Evolutionary conservation across 1,140 invertebrate genomes (phyloP).

Genomic region (Aphis craccivora): DNA sequence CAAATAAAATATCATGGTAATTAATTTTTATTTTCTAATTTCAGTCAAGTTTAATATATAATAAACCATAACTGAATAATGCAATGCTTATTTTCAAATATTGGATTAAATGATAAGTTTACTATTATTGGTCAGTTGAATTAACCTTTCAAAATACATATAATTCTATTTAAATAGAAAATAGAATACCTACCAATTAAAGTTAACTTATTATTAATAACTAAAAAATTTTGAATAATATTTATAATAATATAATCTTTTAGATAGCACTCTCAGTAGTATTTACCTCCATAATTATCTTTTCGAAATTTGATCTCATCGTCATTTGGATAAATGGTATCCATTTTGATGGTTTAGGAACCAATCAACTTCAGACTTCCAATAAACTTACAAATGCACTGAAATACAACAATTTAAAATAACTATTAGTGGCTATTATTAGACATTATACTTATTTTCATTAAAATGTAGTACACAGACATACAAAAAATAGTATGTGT

Average conservation of each 20-base stretch:
- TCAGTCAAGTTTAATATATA: no score
- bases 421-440: not conserved
- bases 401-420: not conserved
- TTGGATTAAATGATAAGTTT: no score
- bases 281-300: constrained; percentile 20
- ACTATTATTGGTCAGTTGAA: no score
- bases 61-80: no score
- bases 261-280: not conserved
- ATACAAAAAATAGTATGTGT: not conserved
- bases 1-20: no score
- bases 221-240: not conserved
- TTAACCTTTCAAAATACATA: no score
- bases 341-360: not conserved
- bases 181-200: no score
- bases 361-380: not conserved
- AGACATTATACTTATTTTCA: no score
- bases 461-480: not conserved
- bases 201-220: no score
- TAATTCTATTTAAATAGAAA: no score
- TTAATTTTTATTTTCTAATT: no score
- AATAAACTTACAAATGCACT: not conserved
- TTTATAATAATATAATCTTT: not conserved
- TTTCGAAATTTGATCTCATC: constrained; percentile 30
- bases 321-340: not conserved
- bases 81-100: no score